Evolutionary conservation across 2,797 vertebrate species (phyloP).

Genomic region (Helostoma temminkii): DNA sequence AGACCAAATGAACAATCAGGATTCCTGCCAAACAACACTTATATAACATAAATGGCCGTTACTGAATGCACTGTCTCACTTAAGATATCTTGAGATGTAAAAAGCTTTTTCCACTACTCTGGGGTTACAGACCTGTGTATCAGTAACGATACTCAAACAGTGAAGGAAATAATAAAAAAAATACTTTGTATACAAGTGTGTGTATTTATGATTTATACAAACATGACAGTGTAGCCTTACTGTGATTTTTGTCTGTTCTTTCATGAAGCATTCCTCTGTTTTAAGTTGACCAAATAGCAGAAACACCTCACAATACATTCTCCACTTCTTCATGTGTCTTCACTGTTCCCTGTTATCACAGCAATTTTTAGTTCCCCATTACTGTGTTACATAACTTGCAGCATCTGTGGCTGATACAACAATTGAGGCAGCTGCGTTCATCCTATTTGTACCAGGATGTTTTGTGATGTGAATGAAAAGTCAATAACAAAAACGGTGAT

Average conservation of each 20-base stretch:
- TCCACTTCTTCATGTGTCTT: not conserved
- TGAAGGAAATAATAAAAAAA: constrained; percentile 33
- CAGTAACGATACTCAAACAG: too few relatives aligned
- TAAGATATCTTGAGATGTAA: constrained; percentile 3
- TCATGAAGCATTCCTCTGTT: not conserved
- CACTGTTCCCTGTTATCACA: not conserved
- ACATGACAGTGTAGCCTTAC: too few relatives aligned
- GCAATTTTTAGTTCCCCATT: not conserved
- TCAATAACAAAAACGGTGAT: constrained; percentile 3
- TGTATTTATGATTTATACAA: constrained; percentile 20
- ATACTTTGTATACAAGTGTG: not conserved
- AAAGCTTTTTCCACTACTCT: not conserved
- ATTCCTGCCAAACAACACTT: constrained; percentile 10
- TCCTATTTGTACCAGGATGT: not conserved
- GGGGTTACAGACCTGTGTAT: too few relatives aligned
- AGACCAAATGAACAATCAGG: not conserved
- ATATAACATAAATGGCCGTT: not conserved
- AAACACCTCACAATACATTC: not conserved
- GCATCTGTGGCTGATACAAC: not conserved
- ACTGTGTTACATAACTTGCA: not conserved
- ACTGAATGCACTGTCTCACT: constrained; percentile 2
- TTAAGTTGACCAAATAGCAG: not conserved
- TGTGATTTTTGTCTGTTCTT: too few relatives aligned
- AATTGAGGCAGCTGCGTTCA: not conserved
- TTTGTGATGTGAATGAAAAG: not conserved